Evolutionary conservation across 1,140 invertebrate genomes (phyloP), one percentile per base, ranked within the genome.

Genomic region (Pomacea maculata): DNA sequence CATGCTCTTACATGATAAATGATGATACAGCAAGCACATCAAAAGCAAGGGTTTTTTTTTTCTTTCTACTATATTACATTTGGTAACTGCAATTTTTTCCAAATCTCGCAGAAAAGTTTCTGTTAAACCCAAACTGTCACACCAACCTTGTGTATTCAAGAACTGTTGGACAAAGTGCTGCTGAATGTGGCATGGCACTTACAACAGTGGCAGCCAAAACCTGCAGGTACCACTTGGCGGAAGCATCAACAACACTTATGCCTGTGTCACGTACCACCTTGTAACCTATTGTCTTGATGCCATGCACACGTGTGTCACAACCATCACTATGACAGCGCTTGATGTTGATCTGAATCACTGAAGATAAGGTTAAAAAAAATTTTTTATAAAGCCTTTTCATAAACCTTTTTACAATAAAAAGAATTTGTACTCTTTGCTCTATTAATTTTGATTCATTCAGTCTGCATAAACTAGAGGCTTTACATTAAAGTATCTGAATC

Each of bases 341-440:
- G 72, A 91, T 91, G 80, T 90, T 91, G 75, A 91, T 90, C 81
- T 91, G 90, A 29, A 91, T 82, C 64, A 89, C 90, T 91, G 80
- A n/a, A 54, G 25, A 25, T 25, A 25, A 25, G 54, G 12, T 11
- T 15, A 21, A 84, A 82, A 82, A 55, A 72, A 65, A 81, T 78
- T 79, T 78, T 79, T 34, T n/a, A 70, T 68, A 45, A 85, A 65
- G 25, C 6, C 34, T 45, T 45, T 45, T 45, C 6, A 45, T 45
- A 45, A 45, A 45, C 34, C 34, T 79, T 45, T 75, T 67, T 57
- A 75, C 4, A 25, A 79, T 61, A 25, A 81, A 15, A 65, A 57
- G 19, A 19, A 17, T 74, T 74, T 74, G 5, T 74, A 17, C 45
- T 55, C 15, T 63, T 14, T 11, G 25, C 3, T 21, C 52, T 52